Evolutionary conservation across 2,888 invertebrate species (phyloP).

Genomic region (Hofmannophila pseudospretella): DNA sequence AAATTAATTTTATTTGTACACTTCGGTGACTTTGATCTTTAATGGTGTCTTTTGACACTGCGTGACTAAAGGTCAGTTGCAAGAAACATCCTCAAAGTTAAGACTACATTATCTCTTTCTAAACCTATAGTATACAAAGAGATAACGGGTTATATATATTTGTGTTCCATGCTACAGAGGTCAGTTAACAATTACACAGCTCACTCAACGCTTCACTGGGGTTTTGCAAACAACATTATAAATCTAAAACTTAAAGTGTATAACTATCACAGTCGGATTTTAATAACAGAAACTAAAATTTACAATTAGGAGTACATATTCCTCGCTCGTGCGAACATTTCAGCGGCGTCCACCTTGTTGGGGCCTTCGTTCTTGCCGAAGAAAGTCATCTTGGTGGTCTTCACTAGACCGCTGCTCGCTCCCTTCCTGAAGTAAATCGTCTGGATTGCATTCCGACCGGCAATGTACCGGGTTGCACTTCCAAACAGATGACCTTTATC

Average conservation of each 20-base stretch:
- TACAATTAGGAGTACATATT: conserved; percentile 51
- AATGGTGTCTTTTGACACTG: too few relatives aligned
- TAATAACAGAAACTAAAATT: neutral
- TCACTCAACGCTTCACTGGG: too few relatives aligned
- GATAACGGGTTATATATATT: too few relatives aligned
- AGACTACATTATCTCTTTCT: too few relatives aligned
- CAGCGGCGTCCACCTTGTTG: conserved; percentile 61
- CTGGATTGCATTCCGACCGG: conserved; percentile 85
- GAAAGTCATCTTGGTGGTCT: conserved; percentile 76
- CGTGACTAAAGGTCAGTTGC: too few relatives aligned
- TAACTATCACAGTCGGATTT: conserved; percentile 18
- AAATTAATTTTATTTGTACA: neutral
- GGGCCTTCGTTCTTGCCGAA: conserved; percentile 74
- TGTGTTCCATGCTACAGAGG: too few relatives aligned
- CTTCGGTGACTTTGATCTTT: neutral
- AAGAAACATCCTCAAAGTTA: too few relatives aligned
- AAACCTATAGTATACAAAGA: too few relatives aligned
- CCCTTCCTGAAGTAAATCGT: conserved; percentile 86
- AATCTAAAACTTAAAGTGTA: conserved; percentile 10
- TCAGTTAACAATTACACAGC: too few relatives aligned
- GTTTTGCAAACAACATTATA: too few relatives aligned
- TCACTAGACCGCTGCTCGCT: conserved; percentile 67
- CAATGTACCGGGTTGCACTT: conserved; percentile 83
- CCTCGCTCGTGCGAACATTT: conserved; percentile 65
- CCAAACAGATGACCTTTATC: conserved; percentile 80